phyloP scores from a whole-genome alignment of 2,888 invertebrate genomes.

The Drosophila flavopinicola region DNA sequence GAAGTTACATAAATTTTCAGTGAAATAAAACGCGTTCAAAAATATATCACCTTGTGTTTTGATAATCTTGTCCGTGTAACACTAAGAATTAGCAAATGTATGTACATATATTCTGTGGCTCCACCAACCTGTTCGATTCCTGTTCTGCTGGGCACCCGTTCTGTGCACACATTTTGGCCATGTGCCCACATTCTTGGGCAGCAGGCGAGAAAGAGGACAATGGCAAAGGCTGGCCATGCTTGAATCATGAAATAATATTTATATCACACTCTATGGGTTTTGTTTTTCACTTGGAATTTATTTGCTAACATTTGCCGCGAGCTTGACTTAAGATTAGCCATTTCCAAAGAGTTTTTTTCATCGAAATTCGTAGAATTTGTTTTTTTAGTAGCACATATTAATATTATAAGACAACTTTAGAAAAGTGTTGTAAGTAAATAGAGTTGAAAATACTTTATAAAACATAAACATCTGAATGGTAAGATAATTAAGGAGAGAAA shows the following conservation, averaged over 20 bases:
- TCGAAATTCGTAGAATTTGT: neutral
- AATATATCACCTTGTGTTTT: too few species aligned
- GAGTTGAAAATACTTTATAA: neutral
- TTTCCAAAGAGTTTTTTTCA: neutral
- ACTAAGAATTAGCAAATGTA: too few species aligned
- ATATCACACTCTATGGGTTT: neutral
- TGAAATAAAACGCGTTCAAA: too few species aligned
- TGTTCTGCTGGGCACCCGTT: neutral
- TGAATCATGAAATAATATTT: constrained; percentile 6
- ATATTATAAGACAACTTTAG: constrained; percentile 2
- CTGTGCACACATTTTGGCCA: neutral
- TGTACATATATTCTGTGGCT: too few species aligned
- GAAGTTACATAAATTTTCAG: too few species aligned
- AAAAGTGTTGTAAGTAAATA: constrained; percentile 6
- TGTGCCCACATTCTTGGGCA: neutral
- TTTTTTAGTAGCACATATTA: neutral
- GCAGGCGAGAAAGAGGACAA: neutral
- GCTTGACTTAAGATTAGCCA: constrained; percentile 6
- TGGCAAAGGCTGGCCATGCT: constrained; percentile 3
- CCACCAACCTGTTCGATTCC: neutral
- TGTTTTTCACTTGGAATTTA: constrained; percentile 20
- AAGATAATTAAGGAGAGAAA: too few species aligned
- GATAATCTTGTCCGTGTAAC: too few species aligned
- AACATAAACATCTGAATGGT: too few species aligned
- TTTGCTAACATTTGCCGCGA: constrained; percentile 6